These are phyloP conservation scores for Selene dorsalis DNA, from an alignment of 2,797 vertebrate genomes.

Conservation along the genomic window DNA sequence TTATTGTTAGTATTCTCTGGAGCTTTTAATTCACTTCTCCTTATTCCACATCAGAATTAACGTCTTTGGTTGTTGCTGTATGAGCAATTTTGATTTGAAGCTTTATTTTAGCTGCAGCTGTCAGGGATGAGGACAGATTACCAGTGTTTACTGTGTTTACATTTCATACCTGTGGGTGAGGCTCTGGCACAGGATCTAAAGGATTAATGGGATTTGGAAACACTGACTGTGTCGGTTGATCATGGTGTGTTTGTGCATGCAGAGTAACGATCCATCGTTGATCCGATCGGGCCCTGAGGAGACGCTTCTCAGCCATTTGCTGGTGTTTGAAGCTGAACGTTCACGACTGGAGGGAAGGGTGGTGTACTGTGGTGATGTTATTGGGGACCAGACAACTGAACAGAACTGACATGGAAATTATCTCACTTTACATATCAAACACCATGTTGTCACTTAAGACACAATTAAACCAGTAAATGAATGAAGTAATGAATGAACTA, in stretches of 20 bases:
- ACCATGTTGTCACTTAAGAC: background rate
- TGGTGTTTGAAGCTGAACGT: constrained; percentile 89
- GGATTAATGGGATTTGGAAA: background rate
- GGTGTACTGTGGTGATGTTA: constrained; percentile 70
- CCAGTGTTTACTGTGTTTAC: constrained; percentile 3
- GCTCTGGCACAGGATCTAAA: background rate
- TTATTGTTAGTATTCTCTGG: background rate
- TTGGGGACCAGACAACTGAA: constrained; percentile 9
- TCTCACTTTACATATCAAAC: background rate
- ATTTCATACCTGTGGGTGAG: background rate
- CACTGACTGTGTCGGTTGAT: background rate
- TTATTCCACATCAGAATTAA: background rate
- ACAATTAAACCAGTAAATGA: background rate
- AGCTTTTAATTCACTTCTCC: no score
- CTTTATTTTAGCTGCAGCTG: background rate
- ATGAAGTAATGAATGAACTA: background rate
- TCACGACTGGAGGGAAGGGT: constrained; percentile 84
- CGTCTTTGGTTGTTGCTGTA: background rate
- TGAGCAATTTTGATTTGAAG: background rate
- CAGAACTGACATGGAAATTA: background rate
- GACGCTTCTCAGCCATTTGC: constrained; percentile 85
- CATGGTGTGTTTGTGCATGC: constrained; percentile 40
- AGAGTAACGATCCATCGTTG: constrained; percentile 84
- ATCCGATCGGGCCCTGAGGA: constrained; percentile 85
- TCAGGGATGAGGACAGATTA: background rate